These are phyloP conservation scores for Caenorhabditis panamensis DNA, from an alignment of 2,888 invertebrate species.

Conservation along the genomic window DNA sequence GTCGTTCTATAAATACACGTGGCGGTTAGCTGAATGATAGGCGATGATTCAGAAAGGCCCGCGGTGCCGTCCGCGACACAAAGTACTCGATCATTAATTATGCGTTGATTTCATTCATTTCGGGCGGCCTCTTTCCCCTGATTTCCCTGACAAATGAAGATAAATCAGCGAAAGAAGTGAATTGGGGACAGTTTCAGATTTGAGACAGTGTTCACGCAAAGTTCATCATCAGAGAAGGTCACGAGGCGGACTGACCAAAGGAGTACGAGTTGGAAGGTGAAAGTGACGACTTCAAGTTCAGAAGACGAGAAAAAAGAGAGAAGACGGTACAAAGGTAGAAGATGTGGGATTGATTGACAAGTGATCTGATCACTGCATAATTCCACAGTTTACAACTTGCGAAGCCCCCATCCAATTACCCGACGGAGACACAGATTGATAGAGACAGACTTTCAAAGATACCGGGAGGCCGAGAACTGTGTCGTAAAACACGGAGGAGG, in stretches of 20 bases:
- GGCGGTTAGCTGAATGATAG: too few relatives aligned
- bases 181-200: neutral
- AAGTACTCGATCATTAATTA: conserved; percentile 50
- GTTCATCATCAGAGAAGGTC: conserved; percentile 1
- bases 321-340: neutral
- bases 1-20: neutral
- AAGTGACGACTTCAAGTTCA: neutral
- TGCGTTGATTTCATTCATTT: conserved; percentile 7
- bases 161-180: conserved; percentile 27
- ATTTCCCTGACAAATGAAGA: conserved; percentile 43
- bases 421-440: neutral
- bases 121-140: neutral
- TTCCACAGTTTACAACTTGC: conserved; percentile 29
- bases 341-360: neutral
- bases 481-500: conserved; percentile 19
- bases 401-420: neutral
- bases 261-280: neutral
- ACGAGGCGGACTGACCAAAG: neutral
- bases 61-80: conserved; percentile 16
- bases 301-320: neutral
- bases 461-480: neutral
- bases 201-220: neutral
- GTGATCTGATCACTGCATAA: conserved; percentile 10
- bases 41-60: conserved; percentile 21
- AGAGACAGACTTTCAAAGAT: conserved; percentile 35